These are phyloP conservation scores for Tupaia chinensis DNA, from an alignment of 2,113 vertebrate genomes.

Conservation along the genomic window DNA sequence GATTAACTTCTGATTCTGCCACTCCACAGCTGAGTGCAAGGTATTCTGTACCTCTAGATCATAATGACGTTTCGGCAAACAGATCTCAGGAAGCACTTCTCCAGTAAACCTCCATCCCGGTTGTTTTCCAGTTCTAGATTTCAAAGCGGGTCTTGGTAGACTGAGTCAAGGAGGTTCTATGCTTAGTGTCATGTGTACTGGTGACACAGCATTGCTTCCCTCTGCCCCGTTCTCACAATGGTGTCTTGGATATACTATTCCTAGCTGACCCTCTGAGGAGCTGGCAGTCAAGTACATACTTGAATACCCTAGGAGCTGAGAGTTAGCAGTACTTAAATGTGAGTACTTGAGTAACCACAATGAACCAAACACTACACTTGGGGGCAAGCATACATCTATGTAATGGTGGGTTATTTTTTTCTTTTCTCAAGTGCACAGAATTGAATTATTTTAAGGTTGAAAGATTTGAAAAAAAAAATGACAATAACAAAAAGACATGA, in stretches of 20 bases:
- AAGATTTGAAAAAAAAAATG: not conserved
- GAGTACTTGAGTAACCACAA: not conserved
- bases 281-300: not conserved
- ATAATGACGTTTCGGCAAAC: not conserved
- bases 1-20: not conserved
- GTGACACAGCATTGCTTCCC: not conserved
- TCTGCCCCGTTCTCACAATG: not conserved
- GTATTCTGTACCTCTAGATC: not conserved
- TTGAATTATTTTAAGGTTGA: conserved; percentile 15
- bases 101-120: not conserved
- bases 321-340: not conserved
- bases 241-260: not conserved
- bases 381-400: not conserved
- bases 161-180: not conserved
- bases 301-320: not conserved
- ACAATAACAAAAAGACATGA: not conserved
- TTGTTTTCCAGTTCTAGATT: not conserved
- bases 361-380: not conserved
- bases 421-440: conserved; percentile 38
- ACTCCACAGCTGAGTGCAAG: not conserved
- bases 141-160: conserved; percentile 12
- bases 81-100: not conserved
- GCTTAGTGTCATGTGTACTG: not conserved
- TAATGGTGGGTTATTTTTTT: not conserved
- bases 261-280: not conserved